Evolutionary conservation across 2,797 vertebrate species (phyloP), one percentile per base, ranked within the genome.

Genomic region (Anomalospiza imberbis): DNA sequence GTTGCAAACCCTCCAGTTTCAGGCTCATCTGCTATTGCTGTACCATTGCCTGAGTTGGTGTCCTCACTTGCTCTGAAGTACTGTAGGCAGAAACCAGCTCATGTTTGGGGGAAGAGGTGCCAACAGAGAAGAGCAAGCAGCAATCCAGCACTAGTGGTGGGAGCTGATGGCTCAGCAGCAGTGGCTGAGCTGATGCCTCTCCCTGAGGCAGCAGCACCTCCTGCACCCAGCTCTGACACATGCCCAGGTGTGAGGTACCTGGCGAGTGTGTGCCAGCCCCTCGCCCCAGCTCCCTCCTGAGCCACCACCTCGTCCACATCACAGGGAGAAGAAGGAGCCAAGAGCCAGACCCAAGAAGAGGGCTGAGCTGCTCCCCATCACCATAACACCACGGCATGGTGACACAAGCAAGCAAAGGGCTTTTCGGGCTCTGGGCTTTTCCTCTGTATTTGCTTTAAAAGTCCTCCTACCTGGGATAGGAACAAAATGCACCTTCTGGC

Each of bases 21-120:
- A 58, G 60, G 57, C 93, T 92, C 91, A 47, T 83, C 82, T 85
- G 54, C 72, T 85, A 29, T 94, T 15, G 4, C 21, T 67, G 57
- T 82, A 26, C 32, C 81, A 47, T 75, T 38, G 24, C 81, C 14
- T 6, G 62, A 44, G 68, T 2, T 44, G 34, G 68, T 84, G 94
- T 89, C 91, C 90, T 92, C 14, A 51, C 89, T 89, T 91, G 90
- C 92, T 90, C 88, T 72, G 89, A 89, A 86, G 66, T 5, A 44
- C 79, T 32, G 47, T 19, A 58, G 89, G 76, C 88, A 74, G 91
- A 70, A 89, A 28, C 26, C 80, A 76, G 48, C 50, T 76, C 47
- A 10, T 51, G 61, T 85, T 11, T 87, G 72, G 78, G 85, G 66
- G 36, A 50, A 73, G 53, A 71, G 25, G 60, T 61, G 88, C 80